Evolutionary conservation across 2,113 vertebrate species (phyloP), one percentile per base, ranked within the genome.

Genomic region (Bucco capensis): DNA sequence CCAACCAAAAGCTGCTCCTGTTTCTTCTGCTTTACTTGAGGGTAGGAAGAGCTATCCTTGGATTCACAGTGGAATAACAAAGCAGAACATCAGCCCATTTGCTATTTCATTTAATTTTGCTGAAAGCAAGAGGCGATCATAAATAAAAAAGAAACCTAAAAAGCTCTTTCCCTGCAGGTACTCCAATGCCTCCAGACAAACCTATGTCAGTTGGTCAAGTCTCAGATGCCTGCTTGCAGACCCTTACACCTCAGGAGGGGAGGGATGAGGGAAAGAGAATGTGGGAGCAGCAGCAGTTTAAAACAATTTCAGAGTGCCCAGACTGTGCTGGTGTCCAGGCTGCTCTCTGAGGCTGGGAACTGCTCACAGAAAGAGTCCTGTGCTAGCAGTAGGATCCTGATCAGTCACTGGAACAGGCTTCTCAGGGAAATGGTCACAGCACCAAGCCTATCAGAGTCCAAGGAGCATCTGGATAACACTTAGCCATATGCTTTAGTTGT

Each of bases 61-160:
- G 87, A 89, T 53, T 74, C 93, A 51, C 89, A 91, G 67, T 42
- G 67, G 85, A 75, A 85, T 83, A 62, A 53, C 54, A 76, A 65
- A 49, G 21, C 25, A 57, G 50, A 73, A 86, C 67, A 69, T 80
- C 71, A 62, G 23, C 33, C 37, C 28, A 7, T 93, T 88, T 81
- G 42, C 57, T 38, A 23, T 91, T 86, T 71, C 79, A 84, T 15
- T 78, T 83, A 53, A 57, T 86, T 86, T 86, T 75, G 73, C 69
- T 81, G 61, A 92, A 82, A 84, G 86, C 76, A 46, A 93, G 70
- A 17, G 12, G 40, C 35, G 77, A 69, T 83, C 83, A 64, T 56
- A 83, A 90, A 75, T 56, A 71, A 71, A 78, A 76, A 70, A 65
- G 5, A 58, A 69, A 69, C 24, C 40, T 42, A 77, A 92, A 92